Evolutionary conservation across 2,113 vertebrate genomes (phyloP).

Genomic region (Gopherus evgoodei): DNA sequence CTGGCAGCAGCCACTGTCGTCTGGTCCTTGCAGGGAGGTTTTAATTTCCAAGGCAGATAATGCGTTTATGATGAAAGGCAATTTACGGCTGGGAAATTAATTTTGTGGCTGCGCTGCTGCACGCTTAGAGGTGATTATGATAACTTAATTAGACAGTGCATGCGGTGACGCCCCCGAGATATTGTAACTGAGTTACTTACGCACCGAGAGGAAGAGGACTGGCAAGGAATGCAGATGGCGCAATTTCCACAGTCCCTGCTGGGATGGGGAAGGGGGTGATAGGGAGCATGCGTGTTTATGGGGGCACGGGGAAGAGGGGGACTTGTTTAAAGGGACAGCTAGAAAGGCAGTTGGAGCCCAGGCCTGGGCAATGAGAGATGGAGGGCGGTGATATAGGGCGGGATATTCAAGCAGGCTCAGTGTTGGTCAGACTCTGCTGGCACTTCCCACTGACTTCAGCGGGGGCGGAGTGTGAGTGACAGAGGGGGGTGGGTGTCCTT

Average conservation of each 20-base stretch:
- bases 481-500: not conserved
- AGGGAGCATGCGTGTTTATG: not conserved
- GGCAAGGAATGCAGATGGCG: not conserved
- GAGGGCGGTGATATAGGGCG: not conserved
- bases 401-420: not conserved
- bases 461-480: not conserved
- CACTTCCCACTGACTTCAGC: not conserved
- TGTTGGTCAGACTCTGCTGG: not conserved
- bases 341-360: not conserved
- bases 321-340: not conserved
- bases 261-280: not conserved
- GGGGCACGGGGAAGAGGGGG: not conserved
- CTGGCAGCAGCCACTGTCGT: not conserved
- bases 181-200: not conserved
- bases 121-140: slow-evolving; percentile 39
- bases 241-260: not conserved
- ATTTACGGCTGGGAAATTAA: slow-evolving; percentile 65
- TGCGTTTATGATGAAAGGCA: slow-evolving; percentile 57
- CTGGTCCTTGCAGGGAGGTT: not conserved
- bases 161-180: not conserved
- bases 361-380: not conserved
- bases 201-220: not conserved
- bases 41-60: slow-evolving; percentile 60
- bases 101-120: slow-evolving; percentile 17
- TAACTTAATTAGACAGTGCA: slow-evolving; percentile 25